Percentiles rank a stretch among this genome's conserved stretches.
phyloP scores from a whole-genome alignment of 2,113 vertebrate genomes.

The Triplophysa siluroides region DNA sequence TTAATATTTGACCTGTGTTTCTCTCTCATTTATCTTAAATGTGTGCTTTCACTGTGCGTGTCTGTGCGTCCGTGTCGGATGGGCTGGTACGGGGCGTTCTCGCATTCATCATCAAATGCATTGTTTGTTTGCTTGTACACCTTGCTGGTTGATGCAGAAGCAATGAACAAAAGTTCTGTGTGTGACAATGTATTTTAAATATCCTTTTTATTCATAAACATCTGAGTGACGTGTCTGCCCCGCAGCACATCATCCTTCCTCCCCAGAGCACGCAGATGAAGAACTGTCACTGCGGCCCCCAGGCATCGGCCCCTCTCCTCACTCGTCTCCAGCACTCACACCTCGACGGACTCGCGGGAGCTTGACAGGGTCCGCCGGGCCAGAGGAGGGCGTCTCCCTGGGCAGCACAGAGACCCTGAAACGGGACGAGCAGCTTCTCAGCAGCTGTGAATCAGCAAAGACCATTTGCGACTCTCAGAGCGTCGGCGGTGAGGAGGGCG shows the following conservation, averaged over 20 bases:
- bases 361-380: conserved; percentile 58
- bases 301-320: conserved; percentile 78
- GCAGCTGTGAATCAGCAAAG: conserved; percentile 93
- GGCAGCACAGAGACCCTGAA: conserved; percentile 76
- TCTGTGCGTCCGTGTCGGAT: no score
- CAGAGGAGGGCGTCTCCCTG: conserved; percentile 53
- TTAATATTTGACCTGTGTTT: no score
- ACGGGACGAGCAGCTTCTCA: conserved; percentile 80
- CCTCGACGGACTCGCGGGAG: conserved; percentile 55
- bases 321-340: conserved; percentile 70
- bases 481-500: conserved; percentile 51
- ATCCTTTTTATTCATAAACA: no score
- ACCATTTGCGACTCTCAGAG: conserved; percentile 79
- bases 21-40: no score
- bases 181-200: no score
- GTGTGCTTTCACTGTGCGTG: no score
- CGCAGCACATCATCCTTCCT: conserved; percentile 61
- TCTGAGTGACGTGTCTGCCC: neutral
- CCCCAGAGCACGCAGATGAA: conserved; percentile 64
- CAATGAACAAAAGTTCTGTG: no score
- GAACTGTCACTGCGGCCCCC: conserved; percentile 74
- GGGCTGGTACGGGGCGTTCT: no score
- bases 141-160: no score
- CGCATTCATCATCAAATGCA: no score
- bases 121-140: no score